These are phyloP conservation scores for Scaptodrosophila latifasciaeformis DNA, from an alignment of 2,888 invertebrate species.

Conservation along the genomic window DNA sequence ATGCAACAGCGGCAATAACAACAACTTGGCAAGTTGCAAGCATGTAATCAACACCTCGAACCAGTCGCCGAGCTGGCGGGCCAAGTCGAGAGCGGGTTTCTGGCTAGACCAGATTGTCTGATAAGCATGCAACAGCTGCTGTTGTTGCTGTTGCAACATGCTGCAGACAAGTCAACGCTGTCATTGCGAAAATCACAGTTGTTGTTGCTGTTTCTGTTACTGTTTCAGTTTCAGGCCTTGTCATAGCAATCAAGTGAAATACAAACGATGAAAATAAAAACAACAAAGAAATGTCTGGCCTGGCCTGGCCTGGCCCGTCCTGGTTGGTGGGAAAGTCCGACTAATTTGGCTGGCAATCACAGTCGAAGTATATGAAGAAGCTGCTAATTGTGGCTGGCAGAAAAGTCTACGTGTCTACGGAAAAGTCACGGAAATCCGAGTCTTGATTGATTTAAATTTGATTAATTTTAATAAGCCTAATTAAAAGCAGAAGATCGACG, in stretches of 20 bases:
- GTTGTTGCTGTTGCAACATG: slow-evolving; percentile 1
- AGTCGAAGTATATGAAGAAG: too few species aligned
- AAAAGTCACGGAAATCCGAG: too few species aligned
- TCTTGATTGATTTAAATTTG: too few species aligned
- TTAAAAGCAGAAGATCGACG: too few species aligned
- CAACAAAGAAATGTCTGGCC: not conserved
- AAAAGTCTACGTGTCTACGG: too few species aligned
- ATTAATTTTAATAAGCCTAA: too few species aligned
- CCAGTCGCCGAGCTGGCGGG: not conserved
- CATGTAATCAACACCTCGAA: slow-evolving; percentile 8
- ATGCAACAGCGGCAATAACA: too few species aligned
- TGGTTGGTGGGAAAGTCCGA: too few species aligned
- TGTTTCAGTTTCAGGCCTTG: slow-evolving; percentile 1
- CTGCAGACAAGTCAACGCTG: not conserved
- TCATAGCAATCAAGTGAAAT: not conserved
- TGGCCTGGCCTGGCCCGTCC: too few species aligned
- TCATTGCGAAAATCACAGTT: not conserved
- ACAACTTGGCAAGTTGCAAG: not conserved
- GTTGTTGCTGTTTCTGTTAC: not conserved
- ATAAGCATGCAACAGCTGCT: not conserved
- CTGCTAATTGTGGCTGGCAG: not conserved
- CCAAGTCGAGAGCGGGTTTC: not conserved
- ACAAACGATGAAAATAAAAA: not conserved
- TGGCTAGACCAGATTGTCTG: not conserved
- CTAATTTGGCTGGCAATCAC: too few species aligned